Conservation (phyloP, 2,888 invertebrate genomes). For the Nomada goodeniana region DNA sequence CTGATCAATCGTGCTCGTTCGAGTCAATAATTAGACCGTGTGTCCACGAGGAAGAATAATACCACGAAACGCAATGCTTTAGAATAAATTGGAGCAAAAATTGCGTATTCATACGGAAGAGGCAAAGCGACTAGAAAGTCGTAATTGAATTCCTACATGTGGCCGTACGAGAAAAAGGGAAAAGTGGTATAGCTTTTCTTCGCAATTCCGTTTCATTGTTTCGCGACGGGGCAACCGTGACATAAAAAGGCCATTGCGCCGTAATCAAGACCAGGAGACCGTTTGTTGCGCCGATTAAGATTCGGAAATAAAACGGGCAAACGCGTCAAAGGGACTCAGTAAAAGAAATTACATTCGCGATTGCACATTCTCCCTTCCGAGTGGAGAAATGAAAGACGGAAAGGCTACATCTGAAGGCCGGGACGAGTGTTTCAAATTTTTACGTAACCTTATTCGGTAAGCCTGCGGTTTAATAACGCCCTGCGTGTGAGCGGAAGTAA, state of each 20-base stretch:
- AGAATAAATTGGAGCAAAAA: background rate
- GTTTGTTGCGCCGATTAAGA: slow-evolving; percentile 18
- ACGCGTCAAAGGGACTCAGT: slow-evolving; percentile 24
- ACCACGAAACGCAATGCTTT: background rate
- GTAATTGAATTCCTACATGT: slow-evolving; percentile 33
- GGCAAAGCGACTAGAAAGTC: background rate
- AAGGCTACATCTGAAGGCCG: background rate
- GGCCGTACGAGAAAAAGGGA: slow-evolving; percentile 15
- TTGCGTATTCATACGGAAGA: background rate
- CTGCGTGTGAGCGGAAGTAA: background rate
- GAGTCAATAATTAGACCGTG: slow-evolving; percentile 44
- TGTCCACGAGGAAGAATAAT: slow-evolving; percentile 4
- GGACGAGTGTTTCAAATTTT: slow-evolving; percentile 14
- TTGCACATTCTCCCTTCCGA: slow-evolving; percentile 13
- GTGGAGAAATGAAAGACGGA: slow-evolving; percentile 18
- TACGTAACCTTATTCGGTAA: slow-evolving; percentile 6
- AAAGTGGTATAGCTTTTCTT: slow-evolving; percentile 23
- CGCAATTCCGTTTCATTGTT: slow-evolving; percentile 44
- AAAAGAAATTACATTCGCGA: slow-evolving; percentile 37
- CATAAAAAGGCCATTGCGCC: slow-evolving; percentile 8
- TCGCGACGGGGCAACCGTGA: slow-evolving; percentile 12
- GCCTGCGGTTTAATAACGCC: slow-evolving; percentile 10
- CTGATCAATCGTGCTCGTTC: slow-evolving; percentile 13
- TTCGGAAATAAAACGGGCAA: slow-evolving; percentile 3
- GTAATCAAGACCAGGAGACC: slow-evolving; percentile 1